These are phyloP conservation scores for Oostethus manadensis DNA, from an alignment of 2,113 vertebrate genomes.

Conservation along the genomic window DNA sequence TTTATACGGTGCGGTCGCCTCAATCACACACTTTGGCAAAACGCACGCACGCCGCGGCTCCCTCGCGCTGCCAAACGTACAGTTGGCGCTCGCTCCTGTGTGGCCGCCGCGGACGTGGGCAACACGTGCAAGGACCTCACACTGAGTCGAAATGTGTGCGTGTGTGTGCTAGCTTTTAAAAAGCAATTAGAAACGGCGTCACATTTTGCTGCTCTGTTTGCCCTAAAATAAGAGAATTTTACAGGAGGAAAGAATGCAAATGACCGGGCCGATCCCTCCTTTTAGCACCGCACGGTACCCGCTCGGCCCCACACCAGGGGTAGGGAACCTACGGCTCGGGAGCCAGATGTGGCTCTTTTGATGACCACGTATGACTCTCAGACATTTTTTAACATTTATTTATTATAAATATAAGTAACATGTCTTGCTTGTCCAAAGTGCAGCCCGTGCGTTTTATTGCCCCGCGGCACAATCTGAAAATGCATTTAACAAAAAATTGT, in stretches of 20 bases:
- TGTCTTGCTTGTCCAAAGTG: too few relatives aligned
- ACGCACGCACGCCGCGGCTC: conserved; percentile 18
- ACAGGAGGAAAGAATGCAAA: conserved; percentile 10
- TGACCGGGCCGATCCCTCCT: not conserved
- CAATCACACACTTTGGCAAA: conserved; percentile 48
- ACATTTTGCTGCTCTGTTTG: conserved; percentile 33
- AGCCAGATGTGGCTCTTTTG: too few relatives aligned
- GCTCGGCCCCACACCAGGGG: too few relatives aligned
- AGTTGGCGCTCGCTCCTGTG: conserved; percentile 35
- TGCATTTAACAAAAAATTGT: too few relatives aligned
- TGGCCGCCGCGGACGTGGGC: conserved; percentile 34
- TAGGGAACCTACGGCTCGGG: too few relatives aligned
- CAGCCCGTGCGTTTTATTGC: too few relatives aligned
- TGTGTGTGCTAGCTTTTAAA: conserved; percentile 35
- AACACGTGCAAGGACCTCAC: conserved; percentile 61
- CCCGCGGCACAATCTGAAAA: too few relatives aligned
- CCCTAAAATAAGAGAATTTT: conserved; percentile 15
- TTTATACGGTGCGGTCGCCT: conserved; percentile 35
- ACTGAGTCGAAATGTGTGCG: conserved; percentile 30
- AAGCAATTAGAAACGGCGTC: conserved; percentile 45
- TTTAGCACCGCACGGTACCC: not conserved
- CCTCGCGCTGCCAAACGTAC: conserved; percentile 29
- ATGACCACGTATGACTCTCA: too few relatives aligned
- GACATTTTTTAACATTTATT: too few relatives aligned
- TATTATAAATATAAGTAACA: too few relatives aligned